These are phyloP conservation scores for Brienomyrus brachyistius DNA, from an alignment of 2,113 vertebrate genomes.

Conservation along the genomic window DNA sequence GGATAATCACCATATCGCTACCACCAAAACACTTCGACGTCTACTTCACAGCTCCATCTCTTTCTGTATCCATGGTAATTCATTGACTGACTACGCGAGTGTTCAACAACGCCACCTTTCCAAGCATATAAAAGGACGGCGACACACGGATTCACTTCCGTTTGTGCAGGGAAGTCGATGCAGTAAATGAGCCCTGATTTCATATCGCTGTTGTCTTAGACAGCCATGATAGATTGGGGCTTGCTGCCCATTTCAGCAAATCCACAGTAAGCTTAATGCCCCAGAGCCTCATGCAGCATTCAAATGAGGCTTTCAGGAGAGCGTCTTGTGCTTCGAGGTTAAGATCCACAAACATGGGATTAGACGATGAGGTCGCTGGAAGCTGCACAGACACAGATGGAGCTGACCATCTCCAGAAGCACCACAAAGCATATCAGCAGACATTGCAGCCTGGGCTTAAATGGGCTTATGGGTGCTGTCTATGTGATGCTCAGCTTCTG, in stretches of 20 bases:
- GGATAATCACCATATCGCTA: not conserved
- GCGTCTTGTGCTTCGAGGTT: not conserved
- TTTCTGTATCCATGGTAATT: not conserved
- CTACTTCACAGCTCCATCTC: not conserved
- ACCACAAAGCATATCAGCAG: not conserved
- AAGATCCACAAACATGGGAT: not conserved
- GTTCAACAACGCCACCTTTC: not conserved
- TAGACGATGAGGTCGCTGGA: not conserved
- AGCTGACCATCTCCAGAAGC: not conserved
- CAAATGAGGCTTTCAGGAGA: not conserved
- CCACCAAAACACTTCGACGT: not conserved
- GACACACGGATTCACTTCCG: not conserved
- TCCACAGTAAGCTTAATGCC: not conserved
- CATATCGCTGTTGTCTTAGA: not conserved
- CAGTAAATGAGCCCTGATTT: not conserved
- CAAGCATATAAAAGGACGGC: not conserved
- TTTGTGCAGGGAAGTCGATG: not conserved
- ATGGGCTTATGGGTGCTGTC: not conserved
- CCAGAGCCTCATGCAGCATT: not conserved
- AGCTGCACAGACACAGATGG: not conserved
- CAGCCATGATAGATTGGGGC: not conserved
- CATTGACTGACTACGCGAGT: not conserved
- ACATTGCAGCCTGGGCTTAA: not conserved
- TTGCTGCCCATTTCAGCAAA: not conserved
- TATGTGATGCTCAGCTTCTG: not conserved